These are phyloP conservation scores for Cyclophora punctaria DNA, from an alignment of 2,888 invertebrate genomes.

Conservation along the genomic window DNA sequence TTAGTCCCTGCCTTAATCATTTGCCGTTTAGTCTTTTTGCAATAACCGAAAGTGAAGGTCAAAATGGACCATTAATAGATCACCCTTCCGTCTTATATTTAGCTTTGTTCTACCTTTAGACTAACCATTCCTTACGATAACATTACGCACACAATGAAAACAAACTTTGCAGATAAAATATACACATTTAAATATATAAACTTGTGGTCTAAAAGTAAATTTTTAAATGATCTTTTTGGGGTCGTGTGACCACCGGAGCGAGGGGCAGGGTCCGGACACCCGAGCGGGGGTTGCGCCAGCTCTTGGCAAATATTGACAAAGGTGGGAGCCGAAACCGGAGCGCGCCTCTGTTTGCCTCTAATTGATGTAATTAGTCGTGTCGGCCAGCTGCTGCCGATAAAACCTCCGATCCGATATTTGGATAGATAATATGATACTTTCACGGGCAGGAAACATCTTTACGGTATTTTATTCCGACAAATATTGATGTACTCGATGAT, in stretches of 20 bases:
- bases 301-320: slow-evolving; percentile 68
- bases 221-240: no score
- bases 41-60: no score
- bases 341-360: slow-evolving; percentile 62
- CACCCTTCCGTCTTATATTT: no score
- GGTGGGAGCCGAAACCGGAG: slow-evolving; percentile 70
- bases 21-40: no score
- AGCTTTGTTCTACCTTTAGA: no score
- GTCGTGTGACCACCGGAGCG: no score
- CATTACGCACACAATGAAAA: no score
- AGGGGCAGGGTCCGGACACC: background rate
- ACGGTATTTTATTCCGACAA: slow-evolving; percentile 63
- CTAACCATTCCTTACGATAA: no score
- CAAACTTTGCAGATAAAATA: background rate
- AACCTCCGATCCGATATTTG: slow-evolving; percentile 56
- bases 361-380: slow-evolving; percentile 76
- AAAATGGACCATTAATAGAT: no score
- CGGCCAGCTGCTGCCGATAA: slow-evolving; percentile 61
- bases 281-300: slow-evolving; percentile 25
- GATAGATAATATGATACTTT: slow-evolving; percentile 70
- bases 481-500: slow-evolving; percentile 67
- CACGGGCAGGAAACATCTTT: slow-evolving; percentile 67
- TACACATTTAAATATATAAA: background rate
- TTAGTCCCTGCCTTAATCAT: no score
- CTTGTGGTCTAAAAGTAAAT: background rate